These are phyloP conservation scores for Synchiropus splendidus DNA, from an alignment of 2,113 vertebrate genomes.

Conservation along the genomic window DNA sequence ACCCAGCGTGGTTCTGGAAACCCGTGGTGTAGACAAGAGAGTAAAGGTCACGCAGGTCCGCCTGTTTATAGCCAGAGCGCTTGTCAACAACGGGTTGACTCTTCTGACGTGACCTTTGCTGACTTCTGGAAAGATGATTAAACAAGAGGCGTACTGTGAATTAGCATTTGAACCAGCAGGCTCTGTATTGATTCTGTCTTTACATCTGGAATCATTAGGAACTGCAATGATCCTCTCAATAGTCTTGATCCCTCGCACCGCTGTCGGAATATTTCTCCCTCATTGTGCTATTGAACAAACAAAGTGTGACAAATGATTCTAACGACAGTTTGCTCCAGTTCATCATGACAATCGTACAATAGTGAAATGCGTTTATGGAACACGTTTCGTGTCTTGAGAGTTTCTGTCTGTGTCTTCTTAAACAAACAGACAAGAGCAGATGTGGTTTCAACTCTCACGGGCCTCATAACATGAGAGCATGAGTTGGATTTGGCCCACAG, in stretches of 20 bases:
- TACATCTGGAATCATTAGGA: constrained; percentile 40
- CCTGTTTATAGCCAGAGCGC: constrained; percentile 27
- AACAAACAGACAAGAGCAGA: no score
- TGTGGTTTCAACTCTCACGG: no score
- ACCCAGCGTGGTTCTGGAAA: no score
- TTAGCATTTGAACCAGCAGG: constrained; percentile 62
- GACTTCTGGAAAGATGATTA: constrained; percentile 56
- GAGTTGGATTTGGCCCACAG: no score
- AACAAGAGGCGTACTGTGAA: constrained; percentile 51
- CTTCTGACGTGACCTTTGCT: constrained; percentile 57
- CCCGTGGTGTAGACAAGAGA: neutral
- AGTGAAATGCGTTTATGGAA: no score
- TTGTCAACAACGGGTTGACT: constrained; percentile 36
- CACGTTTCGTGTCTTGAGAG: no score
- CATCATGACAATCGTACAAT: no score
- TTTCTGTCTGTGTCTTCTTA: no score
- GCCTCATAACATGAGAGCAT: no score
- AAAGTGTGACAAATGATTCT: no score
- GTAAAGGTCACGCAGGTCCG: constrained; percentile 7
- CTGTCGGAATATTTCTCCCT: neutral
- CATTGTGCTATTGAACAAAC: no score
- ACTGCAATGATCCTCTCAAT: constrained; percentile 3
- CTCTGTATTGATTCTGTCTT: constrained; percentile 48
- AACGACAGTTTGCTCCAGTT: no score
- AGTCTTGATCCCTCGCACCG: neutral